These are phyloP conservation scores for Meandrina meandrites DNA, from an alignment of 92 coral and sea anemone species.

Conservation along the genomic window DNA sequence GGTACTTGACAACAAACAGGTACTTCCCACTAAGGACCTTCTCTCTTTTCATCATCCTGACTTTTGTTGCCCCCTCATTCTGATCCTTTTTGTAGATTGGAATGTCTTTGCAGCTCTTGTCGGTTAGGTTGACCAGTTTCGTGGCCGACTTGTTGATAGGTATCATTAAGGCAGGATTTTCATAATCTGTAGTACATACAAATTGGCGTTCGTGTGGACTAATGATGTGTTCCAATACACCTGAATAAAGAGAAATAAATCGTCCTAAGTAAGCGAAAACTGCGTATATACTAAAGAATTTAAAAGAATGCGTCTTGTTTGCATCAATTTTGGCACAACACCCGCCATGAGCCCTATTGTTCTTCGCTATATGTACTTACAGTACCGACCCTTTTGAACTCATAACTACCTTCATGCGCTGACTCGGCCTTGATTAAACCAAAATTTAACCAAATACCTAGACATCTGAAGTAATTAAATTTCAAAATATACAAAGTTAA, in stretches of 20 bases:
- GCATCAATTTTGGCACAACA: neutral
- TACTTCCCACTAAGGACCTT: slow-evolving; percentile 58
- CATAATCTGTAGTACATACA: slow-evolving; percentile 73
- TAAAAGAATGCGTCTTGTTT: too few species aligned
- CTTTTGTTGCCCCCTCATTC: slow-evolving; percentile 30
- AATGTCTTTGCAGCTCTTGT: slow-evolving; percentile 59
- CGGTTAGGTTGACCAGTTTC: slow-evolving; percentile 66
- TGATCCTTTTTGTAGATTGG: slow-evolving; percentile 66
- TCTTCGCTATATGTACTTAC: neutral
- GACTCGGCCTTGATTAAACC: too few species aligned
- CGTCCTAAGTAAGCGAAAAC: neutral
- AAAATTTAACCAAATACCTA: too few species aligned
- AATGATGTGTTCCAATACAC: slow-evolving; percentile 74
- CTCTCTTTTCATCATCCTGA: slow-evolving; percentile 42
- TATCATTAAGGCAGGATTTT: slow-evolving; percentile 66
- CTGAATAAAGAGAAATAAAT: slow-evolving; percentile 33
- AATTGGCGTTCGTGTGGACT: slow-evolving; percentile 88
- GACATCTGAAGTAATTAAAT: too few species aligned
- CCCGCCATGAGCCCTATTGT: neutral
- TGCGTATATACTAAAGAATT: too few species aligned
- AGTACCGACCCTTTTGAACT: too few species aligned
- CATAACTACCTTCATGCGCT: too few species aligned
- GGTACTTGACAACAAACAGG: slow-evolving; percentile 81
- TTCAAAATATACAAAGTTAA: too few species aligned
- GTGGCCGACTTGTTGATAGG: slow-evolving; percentile 86